Percentiles rank a stretch among this genome's conserved stretches.
These are phyloP conservation scores for Drosophila suzukii DNA, from an alignment of 1,140 invertebrate genomes.

Conservation along the genomic window DNA sequence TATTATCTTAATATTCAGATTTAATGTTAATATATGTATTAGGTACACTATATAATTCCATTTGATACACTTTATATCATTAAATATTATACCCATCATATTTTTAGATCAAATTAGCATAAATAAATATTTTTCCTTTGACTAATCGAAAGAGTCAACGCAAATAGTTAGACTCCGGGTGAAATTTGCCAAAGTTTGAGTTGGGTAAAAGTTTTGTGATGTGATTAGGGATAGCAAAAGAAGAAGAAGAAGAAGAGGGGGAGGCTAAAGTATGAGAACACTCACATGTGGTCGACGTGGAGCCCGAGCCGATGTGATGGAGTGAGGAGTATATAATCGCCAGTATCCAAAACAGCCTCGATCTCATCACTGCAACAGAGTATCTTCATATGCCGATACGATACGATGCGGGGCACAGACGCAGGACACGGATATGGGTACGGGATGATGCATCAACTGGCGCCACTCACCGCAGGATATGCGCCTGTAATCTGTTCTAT, in stretches of 20 bases:
- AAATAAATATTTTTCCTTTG: background rate
- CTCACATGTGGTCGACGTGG: slow-evolving; percentile 80
- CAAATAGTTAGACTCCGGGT: background rate
- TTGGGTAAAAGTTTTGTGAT: slow-evolving; percentile 1
- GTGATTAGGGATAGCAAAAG: background rate
- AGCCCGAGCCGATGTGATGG: slow-evolving; percentile 77
- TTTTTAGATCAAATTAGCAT: no score
- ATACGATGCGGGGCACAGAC: slow-evolving; percentile 5
- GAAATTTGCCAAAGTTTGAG: background rate
- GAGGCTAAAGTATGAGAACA: background rate
- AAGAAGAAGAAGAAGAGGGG: background rate
- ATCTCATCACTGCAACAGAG: slow-evolving; percentile 77
- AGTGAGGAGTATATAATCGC: slow-evolving; percentile 81
- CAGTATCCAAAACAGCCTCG: slow-evolving; percentile 83
- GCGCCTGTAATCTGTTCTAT: slow-evolving; percentile 48
- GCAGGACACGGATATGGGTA: background rate
- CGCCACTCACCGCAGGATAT: slow-evolving; percentile 70
- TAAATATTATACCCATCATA: no score
- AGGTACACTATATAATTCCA: no score
- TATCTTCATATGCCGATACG: slow-evolving; percentile 6
- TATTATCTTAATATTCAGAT: no score
- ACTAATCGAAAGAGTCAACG: background rate
- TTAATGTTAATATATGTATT: no score
- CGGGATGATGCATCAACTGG: background rate
- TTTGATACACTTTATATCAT: no score